Evolutionary conservation across 2,113 vertebrate species (phyloP).

Genomic region (Lepus europaeus): DNA sequence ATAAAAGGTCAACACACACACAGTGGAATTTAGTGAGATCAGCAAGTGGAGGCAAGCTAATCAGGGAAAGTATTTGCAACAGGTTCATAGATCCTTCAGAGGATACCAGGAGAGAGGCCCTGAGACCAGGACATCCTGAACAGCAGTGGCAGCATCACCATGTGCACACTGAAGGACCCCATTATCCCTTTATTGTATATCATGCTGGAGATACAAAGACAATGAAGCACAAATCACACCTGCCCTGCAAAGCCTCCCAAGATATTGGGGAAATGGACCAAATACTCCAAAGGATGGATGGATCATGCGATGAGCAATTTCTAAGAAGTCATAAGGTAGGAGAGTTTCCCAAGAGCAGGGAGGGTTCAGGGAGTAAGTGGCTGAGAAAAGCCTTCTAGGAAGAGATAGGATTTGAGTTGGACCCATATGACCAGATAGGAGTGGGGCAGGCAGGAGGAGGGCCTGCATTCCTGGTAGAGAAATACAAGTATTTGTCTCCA

Average conservation of each 20-base stretch:
- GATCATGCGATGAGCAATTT: neutral
- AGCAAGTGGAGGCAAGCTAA: neutral
- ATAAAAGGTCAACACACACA: neutral
- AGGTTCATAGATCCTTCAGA: neutral
- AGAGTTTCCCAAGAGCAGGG: neutral
- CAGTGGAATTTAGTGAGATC: neutral
- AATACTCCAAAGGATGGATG: neutral
- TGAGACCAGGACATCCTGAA: neutral
- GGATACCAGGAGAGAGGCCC: neutral
- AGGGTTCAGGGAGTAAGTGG: accelerated
- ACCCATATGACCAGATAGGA: neutral
- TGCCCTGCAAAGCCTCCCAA: neutral
- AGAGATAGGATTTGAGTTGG: neutral
- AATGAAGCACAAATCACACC: neutral
- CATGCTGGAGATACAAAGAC: neutral
- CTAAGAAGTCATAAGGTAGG: neutral
- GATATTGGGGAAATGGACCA: neutral
- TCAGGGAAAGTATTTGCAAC: neutral
- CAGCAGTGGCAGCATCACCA: accelerated
- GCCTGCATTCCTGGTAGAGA: neutral
- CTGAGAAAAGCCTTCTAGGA: neutral
- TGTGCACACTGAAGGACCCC: neutral
- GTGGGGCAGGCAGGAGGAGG: neutral
- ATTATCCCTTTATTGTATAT: neutral
- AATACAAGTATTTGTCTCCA: neutral